Conservation (phyloP, 2,888 invertebrate genomes). For the Argyresthia albistria region DNA sequence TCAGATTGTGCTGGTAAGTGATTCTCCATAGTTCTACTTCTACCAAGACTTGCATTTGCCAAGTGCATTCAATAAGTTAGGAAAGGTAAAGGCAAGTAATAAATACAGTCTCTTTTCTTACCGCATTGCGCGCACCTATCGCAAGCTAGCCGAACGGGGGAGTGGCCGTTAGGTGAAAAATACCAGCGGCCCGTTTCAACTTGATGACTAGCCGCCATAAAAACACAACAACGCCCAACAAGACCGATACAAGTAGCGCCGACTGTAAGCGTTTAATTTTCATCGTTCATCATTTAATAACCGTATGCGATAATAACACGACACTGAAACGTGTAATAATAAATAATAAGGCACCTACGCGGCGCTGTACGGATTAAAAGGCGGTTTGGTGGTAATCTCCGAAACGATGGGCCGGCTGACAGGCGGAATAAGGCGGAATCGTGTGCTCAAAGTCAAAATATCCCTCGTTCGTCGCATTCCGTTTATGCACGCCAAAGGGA, state of each 20-base stretch:
- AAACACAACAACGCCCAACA: slow-evolving; percentile 14
- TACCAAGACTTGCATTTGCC: no score
- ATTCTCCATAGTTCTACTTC: no score
- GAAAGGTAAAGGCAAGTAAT: no score
- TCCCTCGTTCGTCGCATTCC: background rate
- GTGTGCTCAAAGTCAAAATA: background rate
- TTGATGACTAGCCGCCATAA: slow-evolving; percentile 20
- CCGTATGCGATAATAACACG: slow-evolving; percentile 11
- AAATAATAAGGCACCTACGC: slow-evolving; percentile 1
- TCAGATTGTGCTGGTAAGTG: no score
- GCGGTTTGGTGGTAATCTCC: background rate
- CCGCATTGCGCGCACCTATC: slow-evolving; percentile 3
- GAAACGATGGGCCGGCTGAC: background rate
- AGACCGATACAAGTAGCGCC: slow-evolving; percentile 13
- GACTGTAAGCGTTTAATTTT: slow-evolving; percentile 19
- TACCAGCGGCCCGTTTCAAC: slow-evolving; percentile 20
- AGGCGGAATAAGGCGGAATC: background rate
- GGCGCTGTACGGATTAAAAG: background rate
- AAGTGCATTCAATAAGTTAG: no score
- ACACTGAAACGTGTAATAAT: background rate
- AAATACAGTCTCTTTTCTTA: background rate
- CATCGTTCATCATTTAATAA: slow-evolving; percentile 20
- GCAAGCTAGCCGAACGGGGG: slow-evolving; percentile 11
- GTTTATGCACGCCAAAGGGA: slow-evolving; percentile 22
- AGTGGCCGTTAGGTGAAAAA: slow-evolving; percentile 20